Base-by-base conservation (phyloP, 92 coral and sea anemone species). In the Zoanthus sansibaricus region DNA sequence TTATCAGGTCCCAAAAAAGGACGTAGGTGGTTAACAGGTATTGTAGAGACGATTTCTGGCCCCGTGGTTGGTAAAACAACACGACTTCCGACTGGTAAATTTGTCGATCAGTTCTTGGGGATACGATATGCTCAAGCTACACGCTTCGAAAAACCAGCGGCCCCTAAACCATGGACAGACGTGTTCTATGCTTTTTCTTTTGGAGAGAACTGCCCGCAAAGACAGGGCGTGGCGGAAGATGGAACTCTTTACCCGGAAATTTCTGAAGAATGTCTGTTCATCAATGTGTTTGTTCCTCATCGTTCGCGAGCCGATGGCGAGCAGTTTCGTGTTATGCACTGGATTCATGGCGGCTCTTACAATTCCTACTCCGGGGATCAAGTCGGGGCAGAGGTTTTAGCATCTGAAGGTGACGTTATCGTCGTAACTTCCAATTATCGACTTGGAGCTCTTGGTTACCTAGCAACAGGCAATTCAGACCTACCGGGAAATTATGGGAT, bases 401-500 rank as follows among this genome's bases (percentile, higher is more conserved):
- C 42, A 37, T 0, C 42, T 37, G 42, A 37, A 37, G 42, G 42
- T 37, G 42, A 37, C 42, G 42, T 37, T 1, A 37, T 37, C 4
- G 42, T 37, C 42, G 42, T 37, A 37, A 37, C 42, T 0, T 37
- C 4, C 42, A 37, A 37, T 37, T 37, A 37, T 37, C 42, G 42
- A 37, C 42, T 37, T 37, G 42, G 42, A 33, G 79, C 61, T 47
- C 79, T 75, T 45, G 79, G 78, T 16, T 75, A n/a, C 21, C 49
- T 75, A 14, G 79, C 79, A 8, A 75, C 61, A 13, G 79, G 79
- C 16, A 58, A 75, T 12, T 16, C 79, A 44, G 79, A 75, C 55
- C 79, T 75, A n/a, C 79, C 33, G 18, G 79, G 79, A n/a, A 75
- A 75, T 21, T 75, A 75, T 49, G 79, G 79, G 32, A 75, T 75